These are phyloP conservation scores for Anas bernieri DNA, from an alignment of 2,797 vertebrate species.

Conservation along the genomic window DNA sequence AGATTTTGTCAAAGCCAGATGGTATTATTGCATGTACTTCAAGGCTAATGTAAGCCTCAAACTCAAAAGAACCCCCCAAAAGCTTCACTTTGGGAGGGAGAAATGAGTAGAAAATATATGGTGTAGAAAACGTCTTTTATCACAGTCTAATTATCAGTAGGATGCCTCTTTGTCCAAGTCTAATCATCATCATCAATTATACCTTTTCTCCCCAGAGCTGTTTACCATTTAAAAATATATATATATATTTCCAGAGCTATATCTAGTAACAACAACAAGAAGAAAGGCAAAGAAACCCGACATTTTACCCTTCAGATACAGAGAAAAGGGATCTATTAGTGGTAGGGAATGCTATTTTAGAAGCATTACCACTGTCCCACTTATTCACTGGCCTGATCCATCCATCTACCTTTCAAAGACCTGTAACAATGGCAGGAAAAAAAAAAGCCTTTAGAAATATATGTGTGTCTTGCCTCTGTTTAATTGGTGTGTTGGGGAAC, in stretches of 20 bases:
- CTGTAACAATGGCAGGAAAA: conserved; percentile 17
- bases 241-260: conserved; percentile 1
- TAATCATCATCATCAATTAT: neutral
- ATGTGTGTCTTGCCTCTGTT: neutral
- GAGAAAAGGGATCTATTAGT: conserved; percentile 5
- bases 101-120: neutral
- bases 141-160: neutral
- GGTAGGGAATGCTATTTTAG: conserved; percentile 30
- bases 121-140: neutral
- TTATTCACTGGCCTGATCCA: conserved; percentile 42
- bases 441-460: neutral
- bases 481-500: conserved; percentile 35
- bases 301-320: conserved; percentile 15
- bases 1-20: neutral
- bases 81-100: neutral
- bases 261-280: neutral
- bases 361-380: conserved; percentile 20
- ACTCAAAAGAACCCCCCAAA: neutral
- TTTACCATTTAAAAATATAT: conserved; percentile 3
- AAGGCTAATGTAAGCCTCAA: neutral
- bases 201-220: neutral
- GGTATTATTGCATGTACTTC: neutral
- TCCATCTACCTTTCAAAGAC: conserved; percentile 5
- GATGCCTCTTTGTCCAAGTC: neutral
- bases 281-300: neutral